Percentiles rank a stretch among this genome's conserved stretches.
Conservation (phyloP, 2,888 invertebrate species). For the Xylota segnis region DNA sequence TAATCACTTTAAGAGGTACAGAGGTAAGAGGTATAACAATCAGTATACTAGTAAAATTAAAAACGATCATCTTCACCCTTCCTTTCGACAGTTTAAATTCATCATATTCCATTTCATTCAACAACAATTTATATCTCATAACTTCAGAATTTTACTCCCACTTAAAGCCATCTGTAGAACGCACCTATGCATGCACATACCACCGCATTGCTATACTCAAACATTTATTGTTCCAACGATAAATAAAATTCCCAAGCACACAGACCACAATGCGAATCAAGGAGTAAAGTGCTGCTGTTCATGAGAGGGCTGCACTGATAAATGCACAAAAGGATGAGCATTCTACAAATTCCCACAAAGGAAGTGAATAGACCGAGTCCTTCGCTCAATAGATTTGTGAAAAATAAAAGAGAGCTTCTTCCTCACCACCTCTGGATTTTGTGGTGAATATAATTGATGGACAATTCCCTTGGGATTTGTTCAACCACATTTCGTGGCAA, state of each 20-base stretch:
- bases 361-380: conserved; percentile 10
- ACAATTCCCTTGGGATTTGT: conserved; percentile 50
- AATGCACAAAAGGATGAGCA: conserved; percentile 37
- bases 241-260: conserved; percentile 36
- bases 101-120: not conserved
- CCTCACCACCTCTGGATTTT: conserved; percentile 13
- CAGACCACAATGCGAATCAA: conserved; percentile 5
- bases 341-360: conserved; percentile 24
- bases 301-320: conserved; percentile 45
- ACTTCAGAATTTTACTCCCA: not conserved
- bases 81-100: too few relatives aligned
- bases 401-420: conserved; percentile 21
- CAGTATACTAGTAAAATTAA: too few relatives aligned
- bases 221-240: conserved; percentile 29
- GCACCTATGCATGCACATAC: conserved; percentile 1
- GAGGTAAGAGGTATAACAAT: too few relatives aligned
- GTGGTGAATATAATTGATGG: conserved; percentile 58
- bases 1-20: too few relatives aligned
- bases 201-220: not conserved
- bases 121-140: not conserved
- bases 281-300: conserved; percentile 21
- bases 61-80: too few relatives aligned
- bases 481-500: conserved; percentile 23
- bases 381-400: conserved; percentile 43
- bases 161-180: not conserved